Evolutionary conservation across 2,888 invertebrate genomes (phyloP), one percentile per base, ranked within the genome.

Genomic region (Drosophila lutescens): DNA sequence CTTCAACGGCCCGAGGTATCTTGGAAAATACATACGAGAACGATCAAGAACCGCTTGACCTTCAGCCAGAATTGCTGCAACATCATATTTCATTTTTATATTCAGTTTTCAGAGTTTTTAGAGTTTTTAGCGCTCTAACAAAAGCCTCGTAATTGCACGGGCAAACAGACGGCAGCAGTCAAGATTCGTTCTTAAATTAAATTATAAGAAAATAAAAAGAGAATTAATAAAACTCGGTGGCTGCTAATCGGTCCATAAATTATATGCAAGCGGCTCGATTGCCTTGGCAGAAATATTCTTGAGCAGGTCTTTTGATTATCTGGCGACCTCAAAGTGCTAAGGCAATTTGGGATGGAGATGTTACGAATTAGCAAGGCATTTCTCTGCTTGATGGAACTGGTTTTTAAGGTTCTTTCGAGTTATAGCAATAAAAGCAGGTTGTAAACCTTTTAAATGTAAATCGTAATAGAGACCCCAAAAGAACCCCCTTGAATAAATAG

Each of bases 211-310:
- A 47, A 60, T 62, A 58, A 13, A 62, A 17, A 49, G 43, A 54
- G 36, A 47, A 60, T 62, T 61, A 13, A 62, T 57, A 49, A 50
- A 71, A 69, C 46, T 38, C 50, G 58, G 53, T 47, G 60, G 26
- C 20, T 32, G 41, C 60, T 62, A 63, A 61, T 69, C 65, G 54
- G 55, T 69, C 46, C 69, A 81, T 67, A 68, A 79, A 65, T 71
- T 66, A 56, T 65, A 66, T 58, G 44, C 54, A 70, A 53, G 34
- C 51, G 67, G 73, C 74, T 75, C 36, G 85, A 73, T 77, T 73
- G 71, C 87, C 85, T 85, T 85, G 86, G 76, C 76, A 72, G 46
- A 71, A 43, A 70, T 53, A 70, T 62, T 70, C 70, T 65, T 40
- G 53, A 53, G 38, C 53, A 32, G 41, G 53, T 63, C 63, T 47